Percentiles rank a stretch among this genome's conserved stretches.
Evolutionary conservation across 2,888 invertebrate species (phyloP).

Genomic region (Eustalomyia histrio): DNA sequence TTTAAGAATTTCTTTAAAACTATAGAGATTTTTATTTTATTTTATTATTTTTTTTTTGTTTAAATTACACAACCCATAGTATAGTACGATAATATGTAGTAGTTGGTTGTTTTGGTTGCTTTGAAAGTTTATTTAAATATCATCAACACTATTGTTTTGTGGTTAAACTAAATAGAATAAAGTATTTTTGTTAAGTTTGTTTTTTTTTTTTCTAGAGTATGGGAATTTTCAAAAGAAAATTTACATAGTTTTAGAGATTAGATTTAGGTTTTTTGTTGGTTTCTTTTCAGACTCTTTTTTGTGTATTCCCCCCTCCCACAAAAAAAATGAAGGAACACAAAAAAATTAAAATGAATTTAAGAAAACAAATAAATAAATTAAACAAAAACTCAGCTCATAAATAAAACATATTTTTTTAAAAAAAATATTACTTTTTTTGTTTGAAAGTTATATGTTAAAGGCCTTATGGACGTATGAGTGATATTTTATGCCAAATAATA

Average conservation of each 20-base stretch:
- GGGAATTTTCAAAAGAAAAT: conserved; percentile 56
- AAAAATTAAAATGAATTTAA: conserved; percentile 40
- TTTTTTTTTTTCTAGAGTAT: conserved; percentile 35
- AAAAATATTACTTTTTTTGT: background rate
- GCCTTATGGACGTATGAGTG: conserved; percentile 16
- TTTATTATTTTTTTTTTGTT: too few species aligned
- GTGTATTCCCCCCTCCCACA: background rate
- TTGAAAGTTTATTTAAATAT: conserved; percentile 63
- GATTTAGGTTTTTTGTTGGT: conserved; percentile 43
- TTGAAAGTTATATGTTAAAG: background rate
- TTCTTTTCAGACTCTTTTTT: conserved; percentile 16
- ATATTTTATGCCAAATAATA: background rate
- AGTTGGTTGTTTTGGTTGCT: conserved; percentile 24
- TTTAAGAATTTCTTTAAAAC: background rate
- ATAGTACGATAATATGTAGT: background rate
- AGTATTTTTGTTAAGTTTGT: conserved; percentile 60
- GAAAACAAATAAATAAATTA: conserved; percentile 22
- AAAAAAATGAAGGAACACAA: conserved; percentile 1
- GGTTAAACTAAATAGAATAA: conserved; percentile 64
- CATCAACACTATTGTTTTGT: conserved; percentile 66
- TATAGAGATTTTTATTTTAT: background rate
- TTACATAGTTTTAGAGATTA: conserved; percentile 65
- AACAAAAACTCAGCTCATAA: conserved; percentile 46
- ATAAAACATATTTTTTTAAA: conserved; percentile 45
- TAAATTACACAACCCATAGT: background rate